Evolutionary conservation across 1,140 invertebrate species (phyloP), one percentile per base, ranked within the genome.

Genomic region (Drosophila pandora): DNA sequence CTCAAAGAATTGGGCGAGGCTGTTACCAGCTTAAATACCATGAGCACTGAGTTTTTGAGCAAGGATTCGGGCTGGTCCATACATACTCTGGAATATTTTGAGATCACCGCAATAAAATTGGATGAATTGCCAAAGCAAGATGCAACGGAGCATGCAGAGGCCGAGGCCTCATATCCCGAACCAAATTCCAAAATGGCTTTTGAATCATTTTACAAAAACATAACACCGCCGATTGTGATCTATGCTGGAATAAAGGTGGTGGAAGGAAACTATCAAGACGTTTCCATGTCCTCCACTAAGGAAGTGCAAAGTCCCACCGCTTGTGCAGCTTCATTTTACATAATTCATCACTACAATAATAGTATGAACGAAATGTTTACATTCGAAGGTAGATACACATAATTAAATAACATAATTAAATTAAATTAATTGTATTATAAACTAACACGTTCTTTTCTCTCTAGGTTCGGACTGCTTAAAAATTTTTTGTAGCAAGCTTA

Each of bases 171-270:
- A 3, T 17, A 49, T 34, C 21, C 45, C 2, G 7, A 17, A 17
- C 17, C 23, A 50, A n/a, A 21, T 9, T 9, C 30, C 5, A 39
- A 39, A 17, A 37, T 25, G 4, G n/a, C 2, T 25, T 25, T 37
- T 28, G 3, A 50, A 21, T 48, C 25, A 3, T 4, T 2, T 23
- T 8, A 34, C 32, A 59, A 34, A 25, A 34, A 22, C 12, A 52
- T 25, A n/a, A 37, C 56, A 5, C 43, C 43, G 0, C 28, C 43
- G 1, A 21, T 59, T 13, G 45, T 48, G 0, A 23, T 58, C 6
- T 59, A 59, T 49, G 56, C 56, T 3, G 56, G 47, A 23, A 58
- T 58, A n/a, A 30, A 58, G 30, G 43, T 37, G 3, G 10, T 37
- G 12, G 34, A 10, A 12, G 34, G 10, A 3, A 37, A 37, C 34